Base-by-base conservation (phyloP, 1,140 invertebrate species). In the Psilanteris sp. region DNA sequence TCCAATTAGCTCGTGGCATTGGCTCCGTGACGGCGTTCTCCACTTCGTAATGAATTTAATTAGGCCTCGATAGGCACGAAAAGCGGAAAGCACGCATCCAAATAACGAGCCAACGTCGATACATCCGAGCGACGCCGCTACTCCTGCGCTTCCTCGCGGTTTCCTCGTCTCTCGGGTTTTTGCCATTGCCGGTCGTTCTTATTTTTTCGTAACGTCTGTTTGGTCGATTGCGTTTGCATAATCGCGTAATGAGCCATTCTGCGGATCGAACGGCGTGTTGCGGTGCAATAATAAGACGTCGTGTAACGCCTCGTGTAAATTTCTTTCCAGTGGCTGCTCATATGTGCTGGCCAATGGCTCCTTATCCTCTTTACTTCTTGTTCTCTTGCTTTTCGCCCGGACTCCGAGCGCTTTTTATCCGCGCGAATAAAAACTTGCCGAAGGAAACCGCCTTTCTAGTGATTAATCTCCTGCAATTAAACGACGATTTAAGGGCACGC, bases 231-330 rank as follows among this genome's bases (percentile, higher is more conserved):
- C 73, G 64, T 76, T 77, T 77, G 59, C 66, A 71, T 71, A 66
- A 77, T 77, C 59, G 66, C 57, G 73, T 71, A 71, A 77, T 71
- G 66, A 77, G 66, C 73, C 66, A 77, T 77, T 66, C 64, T 48
- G 55, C 27, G 62, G 41, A 62, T 75, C 55, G 55, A 74, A 75
- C 61, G 20, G 36, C 46, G 46, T 62, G 15, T 66, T 73, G 59
- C 71, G 55, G 44, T 43, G 72, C 73, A 76, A 59, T 71, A 71
- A 77, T 71, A 67, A 76, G 59, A 67, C 52, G 59, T 34, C 66
- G 59, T 66, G 73, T 71, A 76, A 70, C 64, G 57, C 62, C 71
- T 55, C 71, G 37, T 66, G 71, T 74, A 74, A 67, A 71, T 71
- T 66, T 71, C 66, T 77, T 77, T 71, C 73, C 73, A 70, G 37